phyloP scores from a whole-genome alignment of 2,113 vertebrate genomes.

The Ceyx margarethae region DNA sequence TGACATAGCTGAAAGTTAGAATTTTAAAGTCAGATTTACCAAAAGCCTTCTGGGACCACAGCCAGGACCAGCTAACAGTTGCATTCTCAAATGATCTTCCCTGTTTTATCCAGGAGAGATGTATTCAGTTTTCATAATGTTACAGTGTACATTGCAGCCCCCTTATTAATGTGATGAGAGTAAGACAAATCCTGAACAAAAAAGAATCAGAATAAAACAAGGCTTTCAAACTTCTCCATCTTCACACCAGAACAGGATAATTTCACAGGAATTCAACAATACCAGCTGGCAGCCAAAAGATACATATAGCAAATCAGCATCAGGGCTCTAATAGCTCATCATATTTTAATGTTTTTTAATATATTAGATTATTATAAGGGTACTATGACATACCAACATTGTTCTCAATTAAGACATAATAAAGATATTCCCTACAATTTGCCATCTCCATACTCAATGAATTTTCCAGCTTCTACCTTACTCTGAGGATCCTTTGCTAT shows the following conservation, averaged over 20 bases:
- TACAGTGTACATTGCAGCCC: neutral
- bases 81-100: neutral
- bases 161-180: neutral
- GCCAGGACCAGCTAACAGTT: neutral
- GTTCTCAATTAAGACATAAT: neutral
- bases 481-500: neutral
- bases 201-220: neutral
- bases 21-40: constrained; percentile 30
- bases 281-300: neutral
- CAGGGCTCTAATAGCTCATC: neutral
- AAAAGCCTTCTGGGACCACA: neutral
- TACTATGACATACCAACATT: neutral
- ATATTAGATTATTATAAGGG: neutral
- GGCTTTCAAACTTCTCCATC: neutral
- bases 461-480: neutral
- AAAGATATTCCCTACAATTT: neutral
- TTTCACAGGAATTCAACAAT: neutral
- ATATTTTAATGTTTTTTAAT: constrained; percentile 4
- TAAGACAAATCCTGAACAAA: neutral
- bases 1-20: neutral
- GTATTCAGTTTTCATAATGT: neutral
- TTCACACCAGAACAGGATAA: neutral
- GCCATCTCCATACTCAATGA: neutral
- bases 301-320: neutral
- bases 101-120: neutral